Conservation (phyloP, 1,140 invertebrate genomes). For the Trissolcus basalis region DNA sequence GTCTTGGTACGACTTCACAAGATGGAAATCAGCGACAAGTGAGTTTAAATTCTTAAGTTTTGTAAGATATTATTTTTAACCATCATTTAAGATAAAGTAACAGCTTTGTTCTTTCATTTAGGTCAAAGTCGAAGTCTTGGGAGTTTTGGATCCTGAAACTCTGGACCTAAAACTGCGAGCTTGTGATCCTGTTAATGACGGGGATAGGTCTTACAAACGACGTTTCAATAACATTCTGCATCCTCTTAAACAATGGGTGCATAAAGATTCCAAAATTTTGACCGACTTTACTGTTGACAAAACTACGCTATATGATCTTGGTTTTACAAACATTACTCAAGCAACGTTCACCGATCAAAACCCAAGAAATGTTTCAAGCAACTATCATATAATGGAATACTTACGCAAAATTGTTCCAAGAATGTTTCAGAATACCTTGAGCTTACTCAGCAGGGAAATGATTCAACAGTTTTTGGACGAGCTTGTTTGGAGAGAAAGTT, state of each 20-base stretch:
- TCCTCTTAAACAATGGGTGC: conserved; percentile 85
- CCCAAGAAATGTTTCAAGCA: conserved; percentile 78
- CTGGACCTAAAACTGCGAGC: conserved; percentile 85
- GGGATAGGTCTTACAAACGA: conserved; percentile 85
- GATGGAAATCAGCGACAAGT: conserved; percentile 86
- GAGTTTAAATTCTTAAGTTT: not conserved
- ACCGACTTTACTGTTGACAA: conserved; percentile 91
- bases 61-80: too few species aligned
- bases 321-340: conserved; percentile 85
- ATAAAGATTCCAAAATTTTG: conserved; percentile 84
- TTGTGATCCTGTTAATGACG: conserved; percentile 86
- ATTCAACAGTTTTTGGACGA: conserved; percentile 94
- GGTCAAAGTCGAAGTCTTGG: conserved; percentile 92
- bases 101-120: conserved; percentile 11
- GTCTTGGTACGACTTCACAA: conserved; percentile 90
- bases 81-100: too few species aligned
- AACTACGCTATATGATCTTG: conserved; percentile 83
- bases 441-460: conserved; percentile 86
- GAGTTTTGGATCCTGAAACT: conserved; percentile 86
- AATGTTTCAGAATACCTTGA: conserved; percentile 93
- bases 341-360: conserved; percentile 79
- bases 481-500: conserved; percentile 87
- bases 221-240: conserved; percentile 85
- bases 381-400: conserved; percentile 91
- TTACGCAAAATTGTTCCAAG: conserved; percentile 88